Base-by-base conservation (phyloP, 2,797 vertebrate genomes). In the Cygnus olor region DNA sequence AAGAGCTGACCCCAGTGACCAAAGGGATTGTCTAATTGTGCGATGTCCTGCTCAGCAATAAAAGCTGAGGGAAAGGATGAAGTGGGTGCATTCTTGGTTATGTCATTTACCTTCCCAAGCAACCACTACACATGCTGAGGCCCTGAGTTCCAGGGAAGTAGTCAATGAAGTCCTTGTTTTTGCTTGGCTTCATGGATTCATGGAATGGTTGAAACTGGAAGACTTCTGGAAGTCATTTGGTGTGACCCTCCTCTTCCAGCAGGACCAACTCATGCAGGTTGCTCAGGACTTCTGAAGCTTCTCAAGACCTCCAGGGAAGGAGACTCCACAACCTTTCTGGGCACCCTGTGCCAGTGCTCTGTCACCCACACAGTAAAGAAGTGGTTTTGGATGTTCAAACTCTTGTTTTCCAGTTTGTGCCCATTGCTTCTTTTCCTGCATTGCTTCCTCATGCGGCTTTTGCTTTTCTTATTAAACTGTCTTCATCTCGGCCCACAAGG, bases 61-160 rank as follows among this genome's bases (percentile, higher is more conserved):
- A 54, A 61, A 53, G 2, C 6, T 49, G 21, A 42, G 11, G 8
- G 25, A 78, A 85, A 76, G 27, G 7, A 56, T 17, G 7, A 36
- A 54, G 6, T 5, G 7, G 20, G 34, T 85, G 9, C 9, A 40
- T 36, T n/a, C 44, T 10, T 5, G 6, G 3, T 45, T 49, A 17
- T 20, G 17, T 13, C 2, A 32, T 88, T 69, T 65, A 21, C n/a
- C 6, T 36, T 61, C 8, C 12, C 36, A 74, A 68, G 14, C 5
- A 49, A 16, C 4, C 0, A 1, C 22, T 5, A 22, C 0, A 0
- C 0, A 2, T 9, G 10, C 12, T 45, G 38, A 63, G 44, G 28
- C 10, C 13, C 3, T 64, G 22, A 18, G 78, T 84, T 28, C 54
- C 19, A 16, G 27, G 16, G 18, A 22, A 1, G 3, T 27, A 47